These are phyloP conservation scores for Cetonia aurata DNA, from an alignment of 2,888 invertebrate genomes.

Conservation along the genomic window DNA sequence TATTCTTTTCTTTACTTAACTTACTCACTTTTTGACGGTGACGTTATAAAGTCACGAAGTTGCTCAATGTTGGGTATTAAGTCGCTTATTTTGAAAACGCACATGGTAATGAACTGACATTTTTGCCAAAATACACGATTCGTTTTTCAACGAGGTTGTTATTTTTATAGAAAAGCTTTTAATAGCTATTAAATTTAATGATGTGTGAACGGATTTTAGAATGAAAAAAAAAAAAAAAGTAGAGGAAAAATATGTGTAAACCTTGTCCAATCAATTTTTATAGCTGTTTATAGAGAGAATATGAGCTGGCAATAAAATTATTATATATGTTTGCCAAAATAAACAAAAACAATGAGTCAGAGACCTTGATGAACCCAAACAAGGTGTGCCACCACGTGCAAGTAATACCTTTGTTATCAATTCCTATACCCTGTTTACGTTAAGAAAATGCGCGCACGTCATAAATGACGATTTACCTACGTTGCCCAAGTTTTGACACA, in stretches of 20 bases:
- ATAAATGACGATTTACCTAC: no score
- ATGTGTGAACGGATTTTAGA: no score
- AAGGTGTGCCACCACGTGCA: neutral
- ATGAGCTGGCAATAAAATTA: neutral
- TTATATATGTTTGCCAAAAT: neutral
- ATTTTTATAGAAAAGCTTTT: neutral
- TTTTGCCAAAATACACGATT: slow-evolving; percentile 12
- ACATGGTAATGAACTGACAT: neutral
- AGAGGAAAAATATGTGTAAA: no score
- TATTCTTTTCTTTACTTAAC: no score
- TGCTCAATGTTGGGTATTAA: slow-evolving; percentile 5
- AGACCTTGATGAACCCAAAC: slow-evolving; percentile 1
- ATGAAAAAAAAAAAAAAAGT: no score
- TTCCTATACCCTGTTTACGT: no score
- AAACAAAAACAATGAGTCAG: slow-evolving; percentile 19
- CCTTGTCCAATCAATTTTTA: no score
- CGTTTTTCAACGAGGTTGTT: slow-evolving; percentile 9
- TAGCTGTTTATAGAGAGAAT: no score
- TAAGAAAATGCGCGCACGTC: no score
- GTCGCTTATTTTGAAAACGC: slow-evolving; percentile 6
- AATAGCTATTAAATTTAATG: neutral
- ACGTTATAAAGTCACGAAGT: neutral
- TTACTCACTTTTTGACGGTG: neutral
- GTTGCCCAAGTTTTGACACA: no score
- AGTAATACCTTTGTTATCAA: no score